Percentiles rank a stretch among this genome's conserved stretches.
Evolutionary conservation across 2,113 vertebrate species (phyloP).

Genomic region (Myiopsitta monachus): DNA sequence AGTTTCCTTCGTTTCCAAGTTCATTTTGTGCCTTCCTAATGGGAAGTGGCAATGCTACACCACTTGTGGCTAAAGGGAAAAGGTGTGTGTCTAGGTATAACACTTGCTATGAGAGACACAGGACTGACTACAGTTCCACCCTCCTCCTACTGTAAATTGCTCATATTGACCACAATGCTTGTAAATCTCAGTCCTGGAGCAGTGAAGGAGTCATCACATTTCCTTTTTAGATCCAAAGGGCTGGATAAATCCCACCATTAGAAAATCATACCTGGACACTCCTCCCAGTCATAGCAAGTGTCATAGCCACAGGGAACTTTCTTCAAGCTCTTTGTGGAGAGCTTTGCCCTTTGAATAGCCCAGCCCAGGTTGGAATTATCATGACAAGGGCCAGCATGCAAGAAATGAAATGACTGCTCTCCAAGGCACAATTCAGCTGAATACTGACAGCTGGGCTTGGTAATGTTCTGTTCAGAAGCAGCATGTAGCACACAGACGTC

Average conservation of each 20-base stretch:
- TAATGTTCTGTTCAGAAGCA: conserved; percentile 47
- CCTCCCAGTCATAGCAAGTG: conserved; percentile 91
- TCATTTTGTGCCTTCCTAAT: not conserved
- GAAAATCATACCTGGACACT: conserved; percentile 79
- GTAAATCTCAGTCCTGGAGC: not conserved
- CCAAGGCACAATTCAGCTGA: conserved; percentile 80
- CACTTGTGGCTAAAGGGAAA: not conserved
- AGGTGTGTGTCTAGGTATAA: not conserved
- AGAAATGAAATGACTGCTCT: conserved; percentile 76
- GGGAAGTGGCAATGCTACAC: not conserved
- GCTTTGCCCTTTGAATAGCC: conserved; percentile 79
- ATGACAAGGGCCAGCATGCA: conserved; percentile 76
- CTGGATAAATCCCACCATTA: not conserved
- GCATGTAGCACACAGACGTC: conserved; percentile 81
- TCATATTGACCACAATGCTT: not conserved
- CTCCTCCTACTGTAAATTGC: accelerated
- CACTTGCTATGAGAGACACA: not conserved
- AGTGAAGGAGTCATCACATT: not conserved
- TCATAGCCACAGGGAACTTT: conserved; percentile 80
- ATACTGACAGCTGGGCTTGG: conserved; percentile 83
- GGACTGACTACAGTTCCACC: not conserved
- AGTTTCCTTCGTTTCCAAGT: not conserved
- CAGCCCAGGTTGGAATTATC: conserved; percentile 68
- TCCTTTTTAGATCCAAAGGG: not conserved
- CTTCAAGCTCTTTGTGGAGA: conserved; percentile 78